Evolutionary conservation across 2,888 invertebrate genomes (phyloP).

Genomic region (Euphydryas editha): DNA sequence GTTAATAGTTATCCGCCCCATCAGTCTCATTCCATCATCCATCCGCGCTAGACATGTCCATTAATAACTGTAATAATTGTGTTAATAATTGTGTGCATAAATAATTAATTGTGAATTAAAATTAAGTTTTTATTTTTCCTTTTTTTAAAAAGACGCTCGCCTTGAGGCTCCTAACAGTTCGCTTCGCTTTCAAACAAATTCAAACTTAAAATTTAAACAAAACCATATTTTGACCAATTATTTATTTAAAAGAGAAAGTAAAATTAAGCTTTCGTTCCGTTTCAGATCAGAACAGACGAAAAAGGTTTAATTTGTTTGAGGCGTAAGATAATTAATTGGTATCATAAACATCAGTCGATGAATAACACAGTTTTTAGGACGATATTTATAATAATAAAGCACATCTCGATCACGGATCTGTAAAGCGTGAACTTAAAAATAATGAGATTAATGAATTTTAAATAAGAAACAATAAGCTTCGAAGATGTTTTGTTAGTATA

Average conservation of each 20-base stretch:
- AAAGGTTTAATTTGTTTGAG: neutral
- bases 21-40: no score
- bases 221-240: neutral
- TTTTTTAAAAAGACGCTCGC: no score
- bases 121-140: no score
- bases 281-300: neutral
- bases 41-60: no score
- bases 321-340: neutral
- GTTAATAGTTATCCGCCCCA: no score
- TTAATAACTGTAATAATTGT: no score
- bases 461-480: no score
- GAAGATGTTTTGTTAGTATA: no score
- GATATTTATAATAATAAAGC: constrained; percentile 23
- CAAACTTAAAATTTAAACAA: neutral
- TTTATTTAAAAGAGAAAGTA: neutral
- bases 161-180: no score
- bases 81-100: no score
- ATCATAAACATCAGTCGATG: neutral
- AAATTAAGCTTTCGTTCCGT: neutral
- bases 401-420: constrained; percentile 21
- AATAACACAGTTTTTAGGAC: constrained; percentile 2
- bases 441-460: neutral
- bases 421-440: constrained; percentile 22
- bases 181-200: neutral
- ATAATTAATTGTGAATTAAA: no score